Evolutionary conservation across 2,797 vertebrate species (phyloP).

Genomic region (Tarsius wallacei): DNA sequence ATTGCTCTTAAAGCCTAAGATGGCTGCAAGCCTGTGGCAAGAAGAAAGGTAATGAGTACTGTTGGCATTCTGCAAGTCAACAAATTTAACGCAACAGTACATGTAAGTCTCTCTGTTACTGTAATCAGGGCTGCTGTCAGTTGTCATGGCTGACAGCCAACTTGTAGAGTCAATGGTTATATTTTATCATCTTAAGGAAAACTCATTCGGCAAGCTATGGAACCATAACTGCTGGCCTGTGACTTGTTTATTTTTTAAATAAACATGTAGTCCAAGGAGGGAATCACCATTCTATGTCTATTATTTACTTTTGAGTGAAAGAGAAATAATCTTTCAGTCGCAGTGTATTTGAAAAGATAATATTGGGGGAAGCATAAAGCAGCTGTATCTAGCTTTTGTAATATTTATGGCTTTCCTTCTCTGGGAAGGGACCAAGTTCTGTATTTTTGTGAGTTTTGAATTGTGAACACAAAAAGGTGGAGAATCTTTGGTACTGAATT

Average conservation of each 20-base stretch:
- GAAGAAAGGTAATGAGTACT: not conserved
- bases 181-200: constrained; percentile 67
- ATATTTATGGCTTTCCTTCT: constrained; percentile 45
- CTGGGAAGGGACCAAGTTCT: not conserved
- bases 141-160: constrained; percentile 48
- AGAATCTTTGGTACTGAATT: constrained; percentile 21
- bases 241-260: constrained; percentile 66
- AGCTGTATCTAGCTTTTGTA: not conserved
- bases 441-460: constrained; percentile 20
- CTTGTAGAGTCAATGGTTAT: constrained; percentile 31
- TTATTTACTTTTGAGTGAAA: constrained; percentile 64
- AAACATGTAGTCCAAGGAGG: constrained; percentile 44
- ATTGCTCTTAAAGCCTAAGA: constrained; percentile 19
- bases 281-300: constrained; percentile 45
- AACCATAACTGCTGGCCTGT: constrained; percentile 58
- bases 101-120: constrained; percentile 35
- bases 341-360: constrained; percentile 44
- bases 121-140: constrained; percentile 34
- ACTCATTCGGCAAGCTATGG: constrained; percentile 58
- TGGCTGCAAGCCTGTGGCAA: not conserved
- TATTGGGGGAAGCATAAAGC: not conserved
- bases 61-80: not conserved
- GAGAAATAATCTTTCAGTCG: constrained; percentile 21
- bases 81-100: not conserved
- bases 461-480: constrained; percentile 50